Evolutionary conservation across 2,113 vertebrate genomes (phyloP).

Genomic region (Okapia johnstoni): DNA sequence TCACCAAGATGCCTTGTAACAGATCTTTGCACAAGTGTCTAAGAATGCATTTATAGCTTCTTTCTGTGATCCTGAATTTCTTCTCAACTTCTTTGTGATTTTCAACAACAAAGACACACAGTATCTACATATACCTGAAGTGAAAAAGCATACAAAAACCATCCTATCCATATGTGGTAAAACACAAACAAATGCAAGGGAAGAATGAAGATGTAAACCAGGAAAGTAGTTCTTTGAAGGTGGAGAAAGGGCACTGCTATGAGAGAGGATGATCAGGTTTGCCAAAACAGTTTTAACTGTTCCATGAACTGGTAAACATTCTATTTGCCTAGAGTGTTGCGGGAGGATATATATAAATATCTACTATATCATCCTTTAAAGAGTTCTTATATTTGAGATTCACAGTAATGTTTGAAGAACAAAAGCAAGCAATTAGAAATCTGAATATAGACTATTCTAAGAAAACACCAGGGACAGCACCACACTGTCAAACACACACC

Average conservation of each 20-base stretch:
- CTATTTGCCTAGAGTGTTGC: background rate
- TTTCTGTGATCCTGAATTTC: background rate
- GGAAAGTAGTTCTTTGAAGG: accelerated
- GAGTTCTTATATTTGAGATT: background rate
- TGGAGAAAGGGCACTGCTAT: background rate
- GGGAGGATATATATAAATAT: background rate
- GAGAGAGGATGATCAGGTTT: background rate
- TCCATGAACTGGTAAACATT: background rate
- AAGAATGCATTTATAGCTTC: background rate
- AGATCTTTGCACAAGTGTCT: background rate
- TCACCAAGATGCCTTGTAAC: background rate
- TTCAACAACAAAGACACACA: background rate
- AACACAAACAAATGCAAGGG: background rate
- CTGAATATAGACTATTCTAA: background rate
- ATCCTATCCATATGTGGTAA: background rate
- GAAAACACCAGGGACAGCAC: background rate
- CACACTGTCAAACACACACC: background rate
- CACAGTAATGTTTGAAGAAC: background rate
- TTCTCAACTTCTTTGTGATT: background rate
- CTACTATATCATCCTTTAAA: background rate
- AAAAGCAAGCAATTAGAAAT: background rate
- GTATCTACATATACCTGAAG: background rate
- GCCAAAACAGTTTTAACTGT: background rate
- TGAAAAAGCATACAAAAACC: background rate
- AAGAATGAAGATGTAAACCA: background rate